These are phyloP conservation scores for Chironomus striatipennis DNA, from an alignment of 1,140 invertebrate species.

Conservation along the genomic window DNA sequence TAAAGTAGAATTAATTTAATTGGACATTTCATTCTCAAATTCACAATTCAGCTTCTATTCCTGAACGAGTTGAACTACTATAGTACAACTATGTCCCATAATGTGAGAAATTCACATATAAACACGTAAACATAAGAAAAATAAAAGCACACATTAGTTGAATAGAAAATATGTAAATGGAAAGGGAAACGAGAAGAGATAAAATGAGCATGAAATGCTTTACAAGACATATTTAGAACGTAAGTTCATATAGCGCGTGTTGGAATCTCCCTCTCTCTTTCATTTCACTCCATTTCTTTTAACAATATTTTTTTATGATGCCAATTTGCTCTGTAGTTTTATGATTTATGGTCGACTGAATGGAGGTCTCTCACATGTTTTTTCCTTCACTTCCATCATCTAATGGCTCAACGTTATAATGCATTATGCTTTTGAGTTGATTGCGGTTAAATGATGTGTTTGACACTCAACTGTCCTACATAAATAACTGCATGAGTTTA, in stretches of 20 bases:
- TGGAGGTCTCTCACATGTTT: background rate
- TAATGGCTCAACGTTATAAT: background rate
- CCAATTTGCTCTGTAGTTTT: background rate
- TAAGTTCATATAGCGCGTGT: background rate
- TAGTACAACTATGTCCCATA: too few species aligned
- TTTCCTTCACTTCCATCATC: background rate
- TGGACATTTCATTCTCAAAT: background rate
- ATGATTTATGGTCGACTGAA: background rate
- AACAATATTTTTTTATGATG: background rate
- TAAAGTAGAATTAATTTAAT: too few species aligned
- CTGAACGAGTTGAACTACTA: too few species aligned
- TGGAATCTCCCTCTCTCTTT: background rate
- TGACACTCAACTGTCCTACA: background rate
- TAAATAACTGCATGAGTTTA: slow-evolving; percentile 1
- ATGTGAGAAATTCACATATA: too few species aligned
- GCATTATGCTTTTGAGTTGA: background rate
- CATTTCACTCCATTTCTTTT: background rate
- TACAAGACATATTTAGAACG: slow-evolving; percentile 1
- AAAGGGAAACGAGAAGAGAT: background rate
- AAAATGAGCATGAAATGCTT: background rate
- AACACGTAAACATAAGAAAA: too few species aligned
- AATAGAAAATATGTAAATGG: background rate
- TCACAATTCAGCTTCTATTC: background rate
- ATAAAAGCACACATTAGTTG: too few species aligned
- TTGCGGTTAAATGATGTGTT: slow-evolving; percentile 8